Conservation (phyloP, 1,140 invertebrate species). For the Phortica variegata region DNA sequence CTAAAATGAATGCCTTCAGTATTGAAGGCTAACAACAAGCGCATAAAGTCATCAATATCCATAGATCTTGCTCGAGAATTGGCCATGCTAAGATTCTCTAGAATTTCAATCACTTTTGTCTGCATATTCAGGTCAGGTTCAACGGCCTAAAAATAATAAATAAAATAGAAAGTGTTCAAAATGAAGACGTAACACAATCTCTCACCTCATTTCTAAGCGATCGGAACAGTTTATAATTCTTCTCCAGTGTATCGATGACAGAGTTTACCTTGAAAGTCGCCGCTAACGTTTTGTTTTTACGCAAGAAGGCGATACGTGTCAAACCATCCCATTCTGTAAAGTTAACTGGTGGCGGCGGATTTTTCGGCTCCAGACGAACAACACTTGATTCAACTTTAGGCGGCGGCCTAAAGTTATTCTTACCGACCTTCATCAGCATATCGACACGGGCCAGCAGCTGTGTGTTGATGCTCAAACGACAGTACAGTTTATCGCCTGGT, state of each 20-base stretch:
- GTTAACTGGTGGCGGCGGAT: constrained; percentile 94
- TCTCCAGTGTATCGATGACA: constrained; percentile 80
- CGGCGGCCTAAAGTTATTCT: constrained; percentile 97
- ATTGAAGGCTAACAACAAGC: constrained; percentile 84
- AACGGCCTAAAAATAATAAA: constrained; percentile 64
- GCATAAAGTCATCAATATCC: constrained; percentile 96
- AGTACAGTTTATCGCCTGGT: constrained; percentile 97
- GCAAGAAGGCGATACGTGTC: constrained; percentile 88
- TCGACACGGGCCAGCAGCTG: constrained; percentile 94
- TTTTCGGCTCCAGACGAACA: constrained; percentile 94
- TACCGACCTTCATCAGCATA: constrained; percentile 95
- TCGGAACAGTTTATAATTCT: constrained; percentile 89
- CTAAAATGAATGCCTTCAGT: constrained; percentile 87
- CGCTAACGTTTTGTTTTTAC: constrained; percentile 93
- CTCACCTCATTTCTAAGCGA: constrained; percentile 83
- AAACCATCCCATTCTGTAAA: constrained; percentile 98
- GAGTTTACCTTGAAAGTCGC: constrained; percentile 84
- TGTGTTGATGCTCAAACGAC: constrained; percentile 94
- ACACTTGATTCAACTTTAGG: constrained; percentile 99
- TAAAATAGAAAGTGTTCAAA: neutral
- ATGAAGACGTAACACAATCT: constrained; percentile 1
- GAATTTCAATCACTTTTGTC: constrained; percentile 74
- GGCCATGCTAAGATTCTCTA: constrained; percentile 67
- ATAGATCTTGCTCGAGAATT: constrained; percentile 87
- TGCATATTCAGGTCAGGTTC: constrained; percentile 85